phyloP scores from a whole-genome alignment of 2,888 invertebrate species.

The Drosophila tanythrix region DNA sequence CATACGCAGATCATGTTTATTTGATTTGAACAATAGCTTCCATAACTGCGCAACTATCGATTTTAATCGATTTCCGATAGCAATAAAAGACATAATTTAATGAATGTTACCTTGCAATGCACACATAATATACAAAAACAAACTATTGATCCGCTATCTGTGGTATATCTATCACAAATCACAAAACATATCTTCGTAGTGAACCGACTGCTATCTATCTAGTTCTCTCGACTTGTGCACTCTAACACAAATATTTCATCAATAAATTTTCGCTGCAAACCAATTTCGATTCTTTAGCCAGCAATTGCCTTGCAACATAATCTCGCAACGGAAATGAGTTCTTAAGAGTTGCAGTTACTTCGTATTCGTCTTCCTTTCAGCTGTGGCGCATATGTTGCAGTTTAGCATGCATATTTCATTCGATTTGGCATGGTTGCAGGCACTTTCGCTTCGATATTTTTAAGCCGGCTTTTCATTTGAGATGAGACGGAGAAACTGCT shows the following conservation, averaged over 20 bases:
- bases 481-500: conserved; percentile 16
- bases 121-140: neutral
- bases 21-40: neutral
- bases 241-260: neutral
- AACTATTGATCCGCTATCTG: no score
- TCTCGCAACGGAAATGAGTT: conserved; percentile 2
- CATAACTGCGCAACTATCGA: neutral
- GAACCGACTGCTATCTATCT: no score
- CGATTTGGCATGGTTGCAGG: conserved; percentile 21
- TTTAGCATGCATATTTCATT: conserved; percentile 18
- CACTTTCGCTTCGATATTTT: conserved; percentile 35
- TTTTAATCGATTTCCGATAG: neutral
- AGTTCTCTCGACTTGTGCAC: no score
- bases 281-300: neutral
- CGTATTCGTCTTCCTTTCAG: neutral
- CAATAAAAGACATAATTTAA: no score
- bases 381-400: neutral
- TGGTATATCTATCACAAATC: no score
- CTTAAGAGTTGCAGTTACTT: neutral
- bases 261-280: neutral
- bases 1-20: neutral
- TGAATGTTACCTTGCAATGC: neutral
- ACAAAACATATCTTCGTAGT: no score
- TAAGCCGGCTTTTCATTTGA: conserved; percentile 28
- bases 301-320: neutral